These are phyloP conservation scores for Meleagris gallopavo DNA, from an alignment of 2,113 vertebrate genomes.

Conservation along the genomic window DNA sequence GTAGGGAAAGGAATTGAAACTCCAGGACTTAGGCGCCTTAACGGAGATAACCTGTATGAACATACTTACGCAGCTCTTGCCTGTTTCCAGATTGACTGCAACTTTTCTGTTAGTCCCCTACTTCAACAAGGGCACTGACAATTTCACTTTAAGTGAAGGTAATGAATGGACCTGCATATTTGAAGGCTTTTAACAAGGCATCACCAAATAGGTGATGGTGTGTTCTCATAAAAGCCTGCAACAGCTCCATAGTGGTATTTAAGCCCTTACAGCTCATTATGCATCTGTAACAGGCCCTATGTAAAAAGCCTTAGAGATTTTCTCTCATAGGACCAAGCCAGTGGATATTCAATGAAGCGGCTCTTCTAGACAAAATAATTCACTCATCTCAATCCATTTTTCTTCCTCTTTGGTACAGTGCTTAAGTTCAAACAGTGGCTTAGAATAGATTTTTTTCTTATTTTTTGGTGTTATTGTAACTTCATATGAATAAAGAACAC, in stretches of 20 bases:
- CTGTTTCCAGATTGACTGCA: not conserved
- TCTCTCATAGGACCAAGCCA: conserved; percentile 29
- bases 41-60: not conserved
- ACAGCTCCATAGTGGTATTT: conserved; percentile 42
- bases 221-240: conserved; percentile 52
- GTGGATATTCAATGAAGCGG: not conserved
- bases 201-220: conserved; percentile 20
- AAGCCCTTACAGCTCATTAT: conserved; percentile 56
- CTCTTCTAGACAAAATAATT: not conserved
- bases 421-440: not conserved
- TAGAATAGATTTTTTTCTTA: conserved; percentile 1
- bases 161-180: conserved; percentile 18
- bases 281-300: conserved; percentile 48
- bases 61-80: not conserved
- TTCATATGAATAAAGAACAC: not conserved
- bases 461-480: not conserved
- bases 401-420: not conserved
- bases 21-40: not conserved
- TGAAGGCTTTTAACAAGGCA: conserved; percentile 43
- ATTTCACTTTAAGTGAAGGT: conserved; percentile 36
- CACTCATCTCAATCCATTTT: conserved; percentile 3
- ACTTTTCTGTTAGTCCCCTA: conserved; percentile 6
- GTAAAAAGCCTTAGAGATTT: conserved; percentile 55
- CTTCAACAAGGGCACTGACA: not conserved
- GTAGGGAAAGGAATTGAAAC: not conserved